Conservation (phyloP, 2,797 vertebrate species). For the Staurois parvus region DNA sequence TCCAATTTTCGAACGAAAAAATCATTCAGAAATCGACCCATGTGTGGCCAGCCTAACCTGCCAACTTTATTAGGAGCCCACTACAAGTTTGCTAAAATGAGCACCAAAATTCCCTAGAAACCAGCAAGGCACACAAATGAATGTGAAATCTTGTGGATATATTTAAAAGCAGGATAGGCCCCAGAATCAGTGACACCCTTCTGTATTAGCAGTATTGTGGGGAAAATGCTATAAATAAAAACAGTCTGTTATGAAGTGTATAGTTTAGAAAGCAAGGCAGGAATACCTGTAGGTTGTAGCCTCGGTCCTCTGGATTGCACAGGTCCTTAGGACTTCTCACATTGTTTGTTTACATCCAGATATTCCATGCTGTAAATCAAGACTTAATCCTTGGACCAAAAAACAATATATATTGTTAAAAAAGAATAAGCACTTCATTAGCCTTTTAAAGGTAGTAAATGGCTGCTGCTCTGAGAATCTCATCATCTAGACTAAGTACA, state of each 20-base stretch:
- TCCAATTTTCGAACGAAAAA: no score
- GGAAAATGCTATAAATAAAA: no score
- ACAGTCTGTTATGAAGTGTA: neutral
- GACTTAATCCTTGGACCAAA: neutral
- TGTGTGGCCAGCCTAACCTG: no score
- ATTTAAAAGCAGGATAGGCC: no score
- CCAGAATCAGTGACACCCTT: no score
- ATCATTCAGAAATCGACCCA: no score
- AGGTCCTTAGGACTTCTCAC: neutral
- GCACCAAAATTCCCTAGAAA: no score
- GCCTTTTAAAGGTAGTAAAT: neutral
- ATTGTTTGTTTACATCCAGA: neutral
- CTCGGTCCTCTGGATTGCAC: neutral
- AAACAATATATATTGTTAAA: neutral
- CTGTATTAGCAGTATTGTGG: no score
- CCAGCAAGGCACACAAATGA: no score
- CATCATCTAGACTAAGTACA: neutral
- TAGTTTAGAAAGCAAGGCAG: neutral
- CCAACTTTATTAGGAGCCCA: no score
- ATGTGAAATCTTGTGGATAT: no score
- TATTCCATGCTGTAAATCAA: neutral
- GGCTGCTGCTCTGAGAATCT: neutral
- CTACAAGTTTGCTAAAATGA: no score
- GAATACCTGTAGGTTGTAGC: conserved; percentile 1
- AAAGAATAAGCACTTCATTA: neutral